Evolutionary conservation across 92 coral and sea anemone species (phyloP), one percentile per base, ranked within the genome.

Genomic region (Porites evermanni): DNA sequence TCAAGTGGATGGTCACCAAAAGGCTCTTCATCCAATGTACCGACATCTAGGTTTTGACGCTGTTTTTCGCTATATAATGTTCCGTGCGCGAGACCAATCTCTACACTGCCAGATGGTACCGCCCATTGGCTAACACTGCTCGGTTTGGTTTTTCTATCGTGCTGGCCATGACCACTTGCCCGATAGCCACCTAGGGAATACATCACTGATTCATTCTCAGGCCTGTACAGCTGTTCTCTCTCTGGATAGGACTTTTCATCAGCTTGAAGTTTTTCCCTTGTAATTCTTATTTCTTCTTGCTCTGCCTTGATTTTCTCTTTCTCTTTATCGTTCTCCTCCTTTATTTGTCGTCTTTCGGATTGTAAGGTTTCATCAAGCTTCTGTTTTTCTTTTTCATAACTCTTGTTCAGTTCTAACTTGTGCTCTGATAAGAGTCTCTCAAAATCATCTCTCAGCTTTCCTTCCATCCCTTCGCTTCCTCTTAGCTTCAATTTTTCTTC

Each of bases 391-490:
- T 72, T 86, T 26, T 79, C 88, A 74, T 82, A 90, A 50, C 75
- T 86, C 85, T 82, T 90, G 52, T 93, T 98, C 64, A 96, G 89
- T 79, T 93, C 93, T 80, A 72, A 75, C 72, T 92, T 94, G 79
- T 96, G 94, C 21, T 90, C 95, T 44, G 86, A 93, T 72, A 96
- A 67, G 44, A 94, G 81, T 80, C 76, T 96, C 44, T 96, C 99
- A 54, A 96, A 95, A 68, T 96, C 99, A 68, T 93, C 98, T 38
- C 91, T 93, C 9, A 96, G 94, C 53, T 88, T 94, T 14, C 97
- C 96, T 24, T 89, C 93, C 1, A 96, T 93, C 24, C 98, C 98
- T 24, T 96, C 96, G 52, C 89, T 89, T 14, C 99, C 99, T 23
- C 83, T 92, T 14, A 66, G 78, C 53, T 90, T 88, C 75, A 95